These are phyloP conservation scores for Oscheius onirici DNA, from an alignment of 2,888 invertebrate genomes.

Conservation along the genomic window DNA sequence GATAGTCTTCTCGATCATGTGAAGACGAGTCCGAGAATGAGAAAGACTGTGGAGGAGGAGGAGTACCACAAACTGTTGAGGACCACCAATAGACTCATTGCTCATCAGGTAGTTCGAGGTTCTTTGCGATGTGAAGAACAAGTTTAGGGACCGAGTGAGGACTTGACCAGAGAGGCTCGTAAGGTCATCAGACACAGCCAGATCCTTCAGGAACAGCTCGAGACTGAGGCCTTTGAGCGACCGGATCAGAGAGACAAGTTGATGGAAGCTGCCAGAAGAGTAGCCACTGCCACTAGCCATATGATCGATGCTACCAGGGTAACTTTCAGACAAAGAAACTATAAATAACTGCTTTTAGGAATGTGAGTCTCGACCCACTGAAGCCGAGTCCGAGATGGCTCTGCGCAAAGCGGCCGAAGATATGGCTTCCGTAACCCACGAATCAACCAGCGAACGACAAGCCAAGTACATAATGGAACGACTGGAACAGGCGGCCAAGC, in stretches of 20 bases:
- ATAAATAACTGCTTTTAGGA: constrained; percentile 36
- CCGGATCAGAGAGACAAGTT: constrained; percentile 88
- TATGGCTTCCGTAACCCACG: constrained; percentile 85
- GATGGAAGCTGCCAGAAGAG: constrained; percentile 89
- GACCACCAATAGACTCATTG: constrained; percentile 87
- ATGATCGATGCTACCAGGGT: constrained; percentile 85
- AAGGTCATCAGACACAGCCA: constrained; percentile 73
- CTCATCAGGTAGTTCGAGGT: constrained; percentile 70
- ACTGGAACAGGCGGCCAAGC: constrained; percentile 68
- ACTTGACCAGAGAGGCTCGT: constrained; percentile 50
- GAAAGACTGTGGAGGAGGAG: constrained; percentile 76
- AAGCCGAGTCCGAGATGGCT: constrained; percentile 73
- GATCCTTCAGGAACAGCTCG: constrained; percentile 77
- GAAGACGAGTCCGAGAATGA: constrained; percentile 76
- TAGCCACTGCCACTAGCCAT: constrained; percentile 93
- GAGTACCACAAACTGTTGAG: constrained; percentile 88
- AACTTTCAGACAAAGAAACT: constrained; percentile 75
- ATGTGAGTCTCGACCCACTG: constrained; percentile 56
- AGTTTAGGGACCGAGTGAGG: constrained; percentile 50
- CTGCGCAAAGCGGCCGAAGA: constrained; percentile 90
- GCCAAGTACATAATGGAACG: constrained; percentile 57
- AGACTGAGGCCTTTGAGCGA: constrained; percentile 84
- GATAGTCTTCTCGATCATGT: constrained; percentile 90
- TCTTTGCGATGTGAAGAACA: not conserved
- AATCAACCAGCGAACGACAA: constrained; percentile 78